phyloP scores from a whole-genome alignment of 2,797 vertebrate species.

The Hemitrygon akajei region DNA sequence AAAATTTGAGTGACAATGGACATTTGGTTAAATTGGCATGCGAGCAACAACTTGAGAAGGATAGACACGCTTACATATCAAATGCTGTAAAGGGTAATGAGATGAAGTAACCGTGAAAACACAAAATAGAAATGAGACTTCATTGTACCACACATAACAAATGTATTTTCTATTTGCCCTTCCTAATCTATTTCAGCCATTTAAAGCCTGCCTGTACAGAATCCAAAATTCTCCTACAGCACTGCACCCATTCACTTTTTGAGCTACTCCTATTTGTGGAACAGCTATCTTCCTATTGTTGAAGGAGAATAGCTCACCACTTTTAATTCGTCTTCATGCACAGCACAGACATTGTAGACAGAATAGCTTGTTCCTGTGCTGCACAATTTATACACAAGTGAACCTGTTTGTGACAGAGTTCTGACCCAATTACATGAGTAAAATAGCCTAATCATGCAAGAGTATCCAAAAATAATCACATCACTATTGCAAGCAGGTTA shows the following conservation, averaged over 20 bases:
- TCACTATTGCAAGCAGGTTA: background rate
- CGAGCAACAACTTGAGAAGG: background rate
- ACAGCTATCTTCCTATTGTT: background rate
- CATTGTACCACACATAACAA: background rate
- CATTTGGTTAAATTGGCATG: background rate
- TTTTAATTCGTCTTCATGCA: too few relatives aligned
- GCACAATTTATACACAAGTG: background rate
- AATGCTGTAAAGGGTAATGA: background rate
- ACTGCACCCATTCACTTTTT: background rate
- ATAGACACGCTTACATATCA: background rate
- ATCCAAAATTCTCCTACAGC: background rate
- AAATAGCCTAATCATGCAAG: background rate
- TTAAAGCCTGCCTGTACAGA: background rate
- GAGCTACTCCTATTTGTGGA: background rate
- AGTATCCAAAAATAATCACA: background rate
- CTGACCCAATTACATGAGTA: background rate
- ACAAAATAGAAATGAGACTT: background rate
- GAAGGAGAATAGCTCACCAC: background rate
- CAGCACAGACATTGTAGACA: too few relatives aligned
- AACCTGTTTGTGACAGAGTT: background rate
- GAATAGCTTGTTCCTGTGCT: too few relatives aligned
- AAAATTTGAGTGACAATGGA: background rate
- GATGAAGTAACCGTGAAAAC: background rate
- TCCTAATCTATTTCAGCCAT: background rate
- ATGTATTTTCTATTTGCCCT: background rate